Conservation (phyloP, 2,888 invertebrate species). For the Endotricha flammealis region DNA sequence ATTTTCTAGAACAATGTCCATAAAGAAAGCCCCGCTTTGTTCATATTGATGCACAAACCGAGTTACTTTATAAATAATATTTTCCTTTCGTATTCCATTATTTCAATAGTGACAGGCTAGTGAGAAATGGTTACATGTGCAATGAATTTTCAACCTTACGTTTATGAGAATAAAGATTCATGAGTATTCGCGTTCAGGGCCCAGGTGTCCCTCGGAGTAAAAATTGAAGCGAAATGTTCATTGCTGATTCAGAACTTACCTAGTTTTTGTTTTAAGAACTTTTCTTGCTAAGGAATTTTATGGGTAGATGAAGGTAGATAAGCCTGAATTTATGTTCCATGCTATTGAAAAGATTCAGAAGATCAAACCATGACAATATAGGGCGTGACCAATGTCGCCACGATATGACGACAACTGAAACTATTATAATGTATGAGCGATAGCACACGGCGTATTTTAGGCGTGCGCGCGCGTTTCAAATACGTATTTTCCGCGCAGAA, state of each 20-base stretch:
- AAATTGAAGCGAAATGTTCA: slow-evolving; percentile 53
- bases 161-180: slow-evolving; percentile 16
- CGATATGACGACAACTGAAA: too few relatives aligned
- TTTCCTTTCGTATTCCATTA: slow-evolving; percentile 46
- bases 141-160: slow-evolving; percentile 21
- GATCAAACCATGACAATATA: too few relatives aligned
- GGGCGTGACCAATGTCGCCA: too few relatives aligned
- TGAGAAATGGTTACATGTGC: slow-evolving; percentile 30
- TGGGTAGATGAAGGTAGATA: too few relatives aligned
- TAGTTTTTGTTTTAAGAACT: slow-evolving; percentile 9
- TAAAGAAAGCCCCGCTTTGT: too few relatives aligned
- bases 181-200: slow-evolving; percentile 24
- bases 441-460: too few relatives aligned
- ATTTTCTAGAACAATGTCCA: slow-evolving; percentile 29
- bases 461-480: too few relatives aligned
- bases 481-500: too few relatives aligned
- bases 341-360: too few relatives aligned
- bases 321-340: too few relatives aligned
- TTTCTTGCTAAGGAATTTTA: too few relatives aligned
- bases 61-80: slow-evolving; percentile 40
- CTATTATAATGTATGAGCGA: too few relatives aligned
- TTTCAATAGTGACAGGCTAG: slow-evolving; percentile 43
- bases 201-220: slow-evolving; percentile 51
- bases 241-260: slow-evolving; percentile 37
- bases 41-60: slow-evolving; percentile 37